Evolutionary conservation across 2,888 invertebrate genomes (phyloP), one percentile per base, ranked within the genome.

Genomic region (Synanthedon andrenaeformis): DNA sequence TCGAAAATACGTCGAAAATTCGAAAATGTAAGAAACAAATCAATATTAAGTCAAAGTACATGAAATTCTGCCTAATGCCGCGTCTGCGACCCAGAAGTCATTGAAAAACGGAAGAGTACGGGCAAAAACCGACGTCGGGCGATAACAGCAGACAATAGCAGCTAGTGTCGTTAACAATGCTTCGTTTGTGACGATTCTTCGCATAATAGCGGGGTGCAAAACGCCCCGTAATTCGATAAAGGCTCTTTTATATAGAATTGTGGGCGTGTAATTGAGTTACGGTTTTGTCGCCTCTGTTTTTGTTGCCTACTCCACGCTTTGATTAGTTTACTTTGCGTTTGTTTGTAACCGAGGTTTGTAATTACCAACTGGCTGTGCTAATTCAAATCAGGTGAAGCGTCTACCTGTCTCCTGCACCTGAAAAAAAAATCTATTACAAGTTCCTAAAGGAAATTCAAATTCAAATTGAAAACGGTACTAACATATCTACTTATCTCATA

Each of bases 121-220:
- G 68, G 79, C 83, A 83, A 84, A 85, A 84, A 83, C 79, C 83
- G 76, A 79, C 74, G 81, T 66, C 65, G 71, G 62, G 72, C 79
- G 86, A 86, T 85, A 85, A 82, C 81, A 76, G 61, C 80, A 81
- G 80, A 85, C 86, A 86, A 85, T 82, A 75, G 75, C 66, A 73
- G 70, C 82, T 80, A 83, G 84, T 84, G 84, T 82, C 74, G 76
- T 69, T 72, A 66, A 86, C 86, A 86, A 86, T 85, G 81, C 70
- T 85, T 86, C 86, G 84, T 86, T 86, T 86, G 84, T 85, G 84
- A 78, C 80, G 74, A 83, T 82, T 85, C 86, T 84, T 83, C 82
- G 76, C 82, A 82, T 79, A 83, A 83, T 82, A 65, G 76, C 78
- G 75, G 81, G 78, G 81, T 72, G 81, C 79, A 75, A 80, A 80